These are phyloP conservation scores for Istiophorus platypterus DNA, from an alignment of 2,113 vertebrate genomes.

Conservation along the genomic window DNA sequence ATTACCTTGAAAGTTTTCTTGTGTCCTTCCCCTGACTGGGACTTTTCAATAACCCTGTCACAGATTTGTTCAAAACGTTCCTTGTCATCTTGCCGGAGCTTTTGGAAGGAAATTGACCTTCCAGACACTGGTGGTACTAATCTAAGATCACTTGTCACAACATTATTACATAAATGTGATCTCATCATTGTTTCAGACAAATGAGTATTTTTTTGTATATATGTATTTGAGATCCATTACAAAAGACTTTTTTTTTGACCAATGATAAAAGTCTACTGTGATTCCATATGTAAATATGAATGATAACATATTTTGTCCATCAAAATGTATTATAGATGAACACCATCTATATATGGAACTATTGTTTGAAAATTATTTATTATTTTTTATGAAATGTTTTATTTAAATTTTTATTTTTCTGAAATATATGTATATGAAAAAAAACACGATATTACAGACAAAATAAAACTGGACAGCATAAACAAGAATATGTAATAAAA, in stretches of 20 bases:
- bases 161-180: background rate
- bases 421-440: background rate
- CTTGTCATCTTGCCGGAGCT: background rate
- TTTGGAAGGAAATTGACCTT: background rate
- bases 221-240: background rate
- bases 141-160: background rate
- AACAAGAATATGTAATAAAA: background rate
- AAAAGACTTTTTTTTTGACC: background rate
- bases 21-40: slow-evolving; percentile 12
- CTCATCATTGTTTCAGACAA: background rate
- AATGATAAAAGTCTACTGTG: background rate
- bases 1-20: background rate
- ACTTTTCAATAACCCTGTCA: background rate
- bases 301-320: background rate
- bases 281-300: background rate
- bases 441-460: background rate
- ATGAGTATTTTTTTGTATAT: background rate
- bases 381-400: no score
- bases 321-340: background rate
- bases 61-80: background rate
- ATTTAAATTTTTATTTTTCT: background rate
- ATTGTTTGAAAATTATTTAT: no score
- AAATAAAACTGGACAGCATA: background rate
- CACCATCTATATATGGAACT: background rate
- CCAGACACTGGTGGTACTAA: background rate